Evolutionary conservation across 2,888 invertebrate species (phyloP), one percentile per base, ranked within the genome.

Genomic region (Epinotia ramella): DNA sequence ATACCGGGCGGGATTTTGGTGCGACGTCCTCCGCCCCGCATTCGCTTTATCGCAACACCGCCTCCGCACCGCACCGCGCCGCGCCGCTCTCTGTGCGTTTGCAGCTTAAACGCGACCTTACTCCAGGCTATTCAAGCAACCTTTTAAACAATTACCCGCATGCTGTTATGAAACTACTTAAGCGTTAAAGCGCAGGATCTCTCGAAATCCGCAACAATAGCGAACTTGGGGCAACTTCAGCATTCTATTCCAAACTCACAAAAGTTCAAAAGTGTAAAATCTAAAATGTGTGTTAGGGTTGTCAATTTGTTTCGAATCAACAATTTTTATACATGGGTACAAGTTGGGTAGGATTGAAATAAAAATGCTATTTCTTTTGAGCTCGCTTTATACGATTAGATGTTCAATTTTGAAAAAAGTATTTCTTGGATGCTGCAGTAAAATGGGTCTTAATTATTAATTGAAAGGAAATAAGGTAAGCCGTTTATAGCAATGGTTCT

Each of bases 211-310:
- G 11, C 60, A 66, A 66, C 73, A 73, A 66, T 33, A 60, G 49
- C 73, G 16, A 60, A 66, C 56, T 72, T 9, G 24, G 59, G 3
- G 13, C 68, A 70, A 64, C 59, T 73, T 57, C 46, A 18, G 59
- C 66, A 66, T 60, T 64, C 71, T 72, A 72, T 60, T 70, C 46
- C 33, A 9, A 49, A 64, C 60, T 46, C 62, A 40, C 40, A 53
- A 59, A 66, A 73, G 60, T 73, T 73, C 59, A 66, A 73, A 73
- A 72, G 64, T 71, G 59, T 59, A 46, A 66, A 73, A 73, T 67
- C 59, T 67, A 66, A 53, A 73, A 73, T 40, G 40, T 16, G 13
- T 44, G 13, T 0, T 20, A 70, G 62, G 70, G 70, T 53, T 62
- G 70, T 0, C 59, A 16, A 13, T 24, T 65, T 28, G 2, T 33